Evolutionary conservation across 1,140 invertebrate genomes (phyloP).

Genomic region (Platyura marginata): DNA sequence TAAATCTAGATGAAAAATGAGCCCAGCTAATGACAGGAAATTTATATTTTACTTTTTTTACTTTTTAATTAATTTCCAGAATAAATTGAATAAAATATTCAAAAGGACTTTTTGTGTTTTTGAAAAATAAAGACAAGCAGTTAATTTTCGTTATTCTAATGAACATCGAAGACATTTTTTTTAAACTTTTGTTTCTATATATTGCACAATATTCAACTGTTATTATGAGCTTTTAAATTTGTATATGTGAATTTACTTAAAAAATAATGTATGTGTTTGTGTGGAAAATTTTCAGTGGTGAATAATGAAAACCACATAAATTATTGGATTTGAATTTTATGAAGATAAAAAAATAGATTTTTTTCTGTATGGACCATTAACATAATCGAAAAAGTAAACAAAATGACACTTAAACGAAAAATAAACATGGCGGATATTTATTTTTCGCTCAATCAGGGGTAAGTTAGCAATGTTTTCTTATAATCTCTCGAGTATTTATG

Average conservation of each 20-base stretch:
- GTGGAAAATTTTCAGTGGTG: background rate
- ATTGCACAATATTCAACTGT: too few relatives aligned
- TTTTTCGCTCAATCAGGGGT: background rate
- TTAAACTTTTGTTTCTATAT: too few relatives aligned
- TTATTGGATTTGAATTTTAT: background rate
- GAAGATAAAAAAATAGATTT: slow-evolving; percentile 1
- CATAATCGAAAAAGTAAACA: background rate
- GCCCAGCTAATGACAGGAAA: background rate
- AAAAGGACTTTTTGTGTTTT: too few relatives aligned
- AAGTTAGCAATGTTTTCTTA: background rate
- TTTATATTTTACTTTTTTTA: too few relatives aligned
- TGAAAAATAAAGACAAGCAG: too few relatives aligned
- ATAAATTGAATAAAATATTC: too few relatives aligned
- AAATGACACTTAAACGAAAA: background rate
- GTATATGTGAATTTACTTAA: too few relatives aligned
- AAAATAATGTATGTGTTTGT: too few relatives aligned
- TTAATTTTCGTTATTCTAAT: too few relatives aligned
- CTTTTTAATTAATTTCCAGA: too few relatives aligned
- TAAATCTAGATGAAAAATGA: background rate
- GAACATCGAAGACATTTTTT: too few relatives aligned
- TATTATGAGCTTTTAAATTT: too few relatives aligned
- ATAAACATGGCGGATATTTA: background rate
- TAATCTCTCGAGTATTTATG: background rate
- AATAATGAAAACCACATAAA: background rate
- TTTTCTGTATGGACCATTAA: slow-evolving; percentile 1